A percentile compares a stretch with the other conserved stretches of the same genome.
Evolutionary conservation across 2,113 vertebrate genomes (phyloP).

Genomic region (Dermatemys mawii): DNA sequence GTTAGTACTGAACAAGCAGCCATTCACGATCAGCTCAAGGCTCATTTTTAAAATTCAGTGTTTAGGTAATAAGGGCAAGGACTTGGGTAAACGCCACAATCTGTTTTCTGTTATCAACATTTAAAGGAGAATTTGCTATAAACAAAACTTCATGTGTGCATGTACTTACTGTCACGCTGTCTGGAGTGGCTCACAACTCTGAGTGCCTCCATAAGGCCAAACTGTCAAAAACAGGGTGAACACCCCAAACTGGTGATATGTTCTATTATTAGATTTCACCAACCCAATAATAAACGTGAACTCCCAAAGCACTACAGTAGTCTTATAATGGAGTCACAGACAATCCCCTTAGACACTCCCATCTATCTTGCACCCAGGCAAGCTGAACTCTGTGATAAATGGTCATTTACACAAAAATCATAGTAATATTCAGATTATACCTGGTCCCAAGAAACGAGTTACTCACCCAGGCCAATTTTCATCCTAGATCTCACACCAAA

Average conservation of each 20-base stretch:
- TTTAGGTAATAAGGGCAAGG: conserved; percentile 16
- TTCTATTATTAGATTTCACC: background rate
- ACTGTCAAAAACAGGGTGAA: background rate
- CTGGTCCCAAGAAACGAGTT: background rate
- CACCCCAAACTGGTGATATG: background rate
- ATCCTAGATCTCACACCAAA: background rate
- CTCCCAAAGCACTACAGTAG: background rate
- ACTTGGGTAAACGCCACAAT: background rate
- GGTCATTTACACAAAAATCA: background rate
- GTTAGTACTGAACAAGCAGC: conserved; percentile 41
- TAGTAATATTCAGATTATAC: background rate
- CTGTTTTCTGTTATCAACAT: background rate
- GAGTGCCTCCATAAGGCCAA: background rate
- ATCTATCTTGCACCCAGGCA: background rate
- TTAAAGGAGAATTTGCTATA: background rate
- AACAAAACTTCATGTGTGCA: background rate
- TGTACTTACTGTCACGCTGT: background rate
- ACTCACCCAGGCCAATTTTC: background rate
- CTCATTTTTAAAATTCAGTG: background rate
- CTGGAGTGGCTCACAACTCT: background rate
- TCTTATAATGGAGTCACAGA: background rate
- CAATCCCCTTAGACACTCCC: background rate
- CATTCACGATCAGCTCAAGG: background rate
- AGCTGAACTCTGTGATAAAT: background rate
- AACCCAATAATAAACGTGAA: background rate